Evolutionary conservation across 2,113 vertebrate genomes (phyloP).

Genomic region (Xiphias gladius): DNA sequence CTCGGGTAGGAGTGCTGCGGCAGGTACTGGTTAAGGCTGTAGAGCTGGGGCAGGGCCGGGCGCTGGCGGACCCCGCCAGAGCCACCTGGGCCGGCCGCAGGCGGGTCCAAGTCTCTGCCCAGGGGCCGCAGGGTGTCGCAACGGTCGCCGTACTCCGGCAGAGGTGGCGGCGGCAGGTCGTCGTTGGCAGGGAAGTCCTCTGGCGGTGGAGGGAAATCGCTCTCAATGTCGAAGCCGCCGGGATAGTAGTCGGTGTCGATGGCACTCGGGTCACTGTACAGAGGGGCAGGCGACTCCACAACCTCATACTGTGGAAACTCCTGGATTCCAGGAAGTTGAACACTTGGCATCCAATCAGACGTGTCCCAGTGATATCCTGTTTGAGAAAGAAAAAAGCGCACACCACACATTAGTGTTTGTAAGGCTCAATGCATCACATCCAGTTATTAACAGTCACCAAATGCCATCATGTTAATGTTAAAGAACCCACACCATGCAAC

Average conservation of each 20-base stretch:
- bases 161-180: constrained; percentile 92
- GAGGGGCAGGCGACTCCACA: constrained; percentile 90
- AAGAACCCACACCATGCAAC: constrained; percentile 75
- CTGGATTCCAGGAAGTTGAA: constrained; percentile 97
- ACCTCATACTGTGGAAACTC: constrained; percentile 97
- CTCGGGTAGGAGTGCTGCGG: constrained; percentile 90
- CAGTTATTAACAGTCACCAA: not conserved
- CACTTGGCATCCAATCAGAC: constrained; percentile 98
- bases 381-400: constrained; percentile 22
- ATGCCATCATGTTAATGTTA: constrained; percentile 55
- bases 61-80: constrained; percentile 86
- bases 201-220: constrained; percentile 95
- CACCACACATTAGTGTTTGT: not conserved
- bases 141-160: constrained; percentile 90
- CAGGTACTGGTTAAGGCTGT: constrained; percentile 93
- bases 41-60: constrained; percentile 89
- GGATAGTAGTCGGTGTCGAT: constrained; percentile 99
- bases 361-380: constrained; percentile 99
- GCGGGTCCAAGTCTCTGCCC: constrained; percentile 86
- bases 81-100: constrained; percentile 79
- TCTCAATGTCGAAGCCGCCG: constrained; percentile 97
- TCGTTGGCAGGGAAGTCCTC: constrained; percentile 93
- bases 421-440: not conserved
- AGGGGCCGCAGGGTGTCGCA: constrained; percentile 91
- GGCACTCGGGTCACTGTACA: constrained; percentile 92